Base-by-base conservation (phyloP, 2,113 vertebrate species). In the Heterochromis multidens region DNA sequence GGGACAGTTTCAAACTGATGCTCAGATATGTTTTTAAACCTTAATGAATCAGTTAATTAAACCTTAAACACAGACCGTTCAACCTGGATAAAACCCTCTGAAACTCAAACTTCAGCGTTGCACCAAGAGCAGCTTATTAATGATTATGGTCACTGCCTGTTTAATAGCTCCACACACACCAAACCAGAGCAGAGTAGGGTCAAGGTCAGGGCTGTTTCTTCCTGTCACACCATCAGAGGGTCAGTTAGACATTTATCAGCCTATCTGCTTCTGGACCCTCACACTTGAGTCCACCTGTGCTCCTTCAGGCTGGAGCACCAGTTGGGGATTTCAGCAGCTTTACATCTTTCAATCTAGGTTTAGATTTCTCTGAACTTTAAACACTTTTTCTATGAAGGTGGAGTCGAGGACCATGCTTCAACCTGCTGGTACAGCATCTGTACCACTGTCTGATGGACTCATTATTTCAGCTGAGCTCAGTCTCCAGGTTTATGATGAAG, bases 401-500 rank as follows among this genome's bases (percentile, higher is more conserved):
- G 27, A 43, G 40, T 13, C 19, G 65, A 72, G 46, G 25, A 17
- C 65, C 25, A 11, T 27, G 65, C 40, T 72, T 29, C 65, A 72
- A 72, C 65, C 40, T 29, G 40, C 16, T 16, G 40, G 16, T 72
- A 25, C 40, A 72, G 25, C 40, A 12, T 49, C 43, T 72, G 67
- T 9, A 29, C 25, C 5, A 10, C 63, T 67, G 33, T 35, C 5
- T 35, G 40, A 12, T 43, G 40, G 63, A 43, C 63, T 72, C 6
- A 29, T 49, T 49, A 29, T 16, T 29, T 19, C 25, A 43, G 37
- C 37, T 12, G 37, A 40, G 37, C 37, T 40, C 37, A 29, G 17
- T 49, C 25, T 72, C 25, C 25, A 72, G 67, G 67, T 49, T 72
- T 49, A 10, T 72, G 67, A 29, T 72, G 67, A 49, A 49, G 65